Percentiles rank a stretch among this genome's conserved stretches.
phyloP scores from a whole-genome alignment of 2,113 vertebrate genomes.

The Mirza zaza region DNA sequence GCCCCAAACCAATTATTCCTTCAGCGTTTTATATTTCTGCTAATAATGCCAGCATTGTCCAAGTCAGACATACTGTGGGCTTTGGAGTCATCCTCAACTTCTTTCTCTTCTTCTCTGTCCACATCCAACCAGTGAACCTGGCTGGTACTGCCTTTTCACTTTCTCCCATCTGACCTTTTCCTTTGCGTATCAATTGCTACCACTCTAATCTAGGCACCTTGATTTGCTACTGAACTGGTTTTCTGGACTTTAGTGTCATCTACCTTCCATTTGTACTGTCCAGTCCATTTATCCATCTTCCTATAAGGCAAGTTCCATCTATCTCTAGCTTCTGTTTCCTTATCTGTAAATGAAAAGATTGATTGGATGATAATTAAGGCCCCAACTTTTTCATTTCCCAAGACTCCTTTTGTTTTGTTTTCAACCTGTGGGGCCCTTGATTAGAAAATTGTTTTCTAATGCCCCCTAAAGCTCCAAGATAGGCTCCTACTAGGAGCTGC shows the following conservation, averaged over 20 bases:
- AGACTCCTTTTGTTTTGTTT: neutral
- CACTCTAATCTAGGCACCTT: neutral
- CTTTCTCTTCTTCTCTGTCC: neutral
- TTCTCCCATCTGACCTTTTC: neutral
- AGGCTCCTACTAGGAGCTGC: too few relatives aligned
- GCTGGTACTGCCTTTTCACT: neutral
- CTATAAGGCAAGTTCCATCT: neutral
- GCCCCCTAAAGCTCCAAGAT: neutral
- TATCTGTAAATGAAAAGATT: neutral
- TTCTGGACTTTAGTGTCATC: neutral
- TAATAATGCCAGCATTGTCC: neutral
- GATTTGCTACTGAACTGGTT: neutral
- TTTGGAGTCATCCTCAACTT: neutral
- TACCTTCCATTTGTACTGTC: neutral
- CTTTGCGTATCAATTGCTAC: neutral
- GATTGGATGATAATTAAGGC: neutral
- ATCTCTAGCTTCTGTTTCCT: neutral
- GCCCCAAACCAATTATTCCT: neutral
- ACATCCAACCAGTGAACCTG: neutral
- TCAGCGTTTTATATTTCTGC: neutral
- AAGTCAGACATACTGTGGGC: neutral
- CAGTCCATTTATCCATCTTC: neutral
- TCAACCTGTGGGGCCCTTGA: neutral
- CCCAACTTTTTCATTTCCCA: neutral
- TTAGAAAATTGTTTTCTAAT: conserved; percentile 28